Conservation (phyloP, 2,888 invertebrate genomes). For the Rhodophaea formosa region DNA sequence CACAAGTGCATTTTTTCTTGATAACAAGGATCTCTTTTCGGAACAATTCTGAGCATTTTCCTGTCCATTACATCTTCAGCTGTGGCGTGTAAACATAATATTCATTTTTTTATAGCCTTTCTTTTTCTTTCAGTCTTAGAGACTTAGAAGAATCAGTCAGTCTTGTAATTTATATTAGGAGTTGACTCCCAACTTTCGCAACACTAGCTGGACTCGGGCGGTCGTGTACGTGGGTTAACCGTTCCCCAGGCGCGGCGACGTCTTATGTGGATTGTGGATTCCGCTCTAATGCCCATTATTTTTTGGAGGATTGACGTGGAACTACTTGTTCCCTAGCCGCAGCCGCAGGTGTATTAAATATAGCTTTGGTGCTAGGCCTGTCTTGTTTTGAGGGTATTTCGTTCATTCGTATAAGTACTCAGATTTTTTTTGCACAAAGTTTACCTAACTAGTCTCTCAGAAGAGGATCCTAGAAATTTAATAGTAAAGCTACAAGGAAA, state of each 20-base stretch:
- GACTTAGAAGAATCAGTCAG: background rate
- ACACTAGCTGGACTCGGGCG: constrained; percentile 43
- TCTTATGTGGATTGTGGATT: constrained; percentile 67
- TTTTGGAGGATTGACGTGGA: constrained; percentile 49
- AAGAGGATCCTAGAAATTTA: too few species aligned
- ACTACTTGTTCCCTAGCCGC: constrained; percentile 23
- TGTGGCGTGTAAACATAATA: too few species aligned
- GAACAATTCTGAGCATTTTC: too few species aligned
- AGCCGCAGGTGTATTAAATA: constrained; percentile 15
- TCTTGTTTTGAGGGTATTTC: background rate
- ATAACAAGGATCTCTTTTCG: too few species aligned
- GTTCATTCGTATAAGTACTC: too few species aligned
- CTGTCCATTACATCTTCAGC: too few species aligned
- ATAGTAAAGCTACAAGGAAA: too few species aligned
- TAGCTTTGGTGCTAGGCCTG: background rate
- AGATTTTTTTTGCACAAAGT: too few species aligned
- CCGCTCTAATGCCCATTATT: constrained; percentile 51
- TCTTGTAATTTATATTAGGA: background rate
- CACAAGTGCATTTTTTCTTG: too few species aligned
- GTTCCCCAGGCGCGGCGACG: constrained; percentile 66
- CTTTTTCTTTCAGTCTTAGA: background rate
- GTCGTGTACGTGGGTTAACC: constrained; percentile 73
- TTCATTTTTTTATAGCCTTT: too few species aligned
- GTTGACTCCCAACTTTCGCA: background rate
- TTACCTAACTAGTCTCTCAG: too few species aligned